Conservation (phyloP, 2,888 invertebrate genomes). For the Agrotis segetum region DNA sequence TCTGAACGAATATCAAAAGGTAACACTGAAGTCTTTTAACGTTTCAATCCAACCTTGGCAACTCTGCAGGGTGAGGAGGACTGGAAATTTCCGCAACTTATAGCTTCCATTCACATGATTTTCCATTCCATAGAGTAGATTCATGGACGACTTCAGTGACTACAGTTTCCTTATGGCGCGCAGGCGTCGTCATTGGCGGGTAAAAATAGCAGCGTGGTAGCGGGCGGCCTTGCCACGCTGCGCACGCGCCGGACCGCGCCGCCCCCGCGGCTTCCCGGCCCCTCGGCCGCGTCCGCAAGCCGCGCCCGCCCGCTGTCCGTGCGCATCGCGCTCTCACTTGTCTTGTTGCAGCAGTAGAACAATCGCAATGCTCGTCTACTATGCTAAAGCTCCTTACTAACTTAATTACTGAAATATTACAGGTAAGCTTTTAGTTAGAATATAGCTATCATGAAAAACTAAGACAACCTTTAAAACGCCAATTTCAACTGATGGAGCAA, state of each 20-base stretch:
- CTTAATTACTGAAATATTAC: background rate
- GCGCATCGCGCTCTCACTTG: constrained; percentile 22
- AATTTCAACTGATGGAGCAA: background rate
- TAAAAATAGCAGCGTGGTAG: constrained; percentile 67
- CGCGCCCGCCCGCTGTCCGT: constrained; percentile 10
- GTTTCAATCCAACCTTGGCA: background rate
- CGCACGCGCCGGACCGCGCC: constrained; percentile 58
- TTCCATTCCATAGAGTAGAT: constrained; percentile 6
- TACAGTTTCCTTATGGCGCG: constrained; percentile 39
- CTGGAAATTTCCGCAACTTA: background rate
- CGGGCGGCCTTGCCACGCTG: constrained; percentile 58
- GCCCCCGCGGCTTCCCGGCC: constrained; percentile 42
- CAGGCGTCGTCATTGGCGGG: constrained; percentile 67
- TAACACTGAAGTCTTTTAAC: background rate
- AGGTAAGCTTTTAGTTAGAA: background rate
- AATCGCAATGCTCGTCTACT: background rate
- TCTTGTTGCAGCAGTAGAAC: constrained; percentile 9
- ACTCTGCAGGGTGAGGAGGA: background rate
- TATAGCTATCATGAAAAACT: background rate
- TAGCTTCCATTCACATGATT: constrained; percentile 15
- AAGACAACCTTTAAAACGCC: background rate
- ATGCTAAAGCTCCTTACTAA: too few relatives aligned
- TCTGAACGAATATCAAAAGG: background rate
- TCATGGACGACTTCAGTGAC: constrained; percentile 24
- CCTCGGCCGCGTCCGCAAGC: constrained; percentile 37